phyloP scores from a whole-genome alignment of 2,888 invertebrate genomes.

The Orthosia cruda region DNA sequence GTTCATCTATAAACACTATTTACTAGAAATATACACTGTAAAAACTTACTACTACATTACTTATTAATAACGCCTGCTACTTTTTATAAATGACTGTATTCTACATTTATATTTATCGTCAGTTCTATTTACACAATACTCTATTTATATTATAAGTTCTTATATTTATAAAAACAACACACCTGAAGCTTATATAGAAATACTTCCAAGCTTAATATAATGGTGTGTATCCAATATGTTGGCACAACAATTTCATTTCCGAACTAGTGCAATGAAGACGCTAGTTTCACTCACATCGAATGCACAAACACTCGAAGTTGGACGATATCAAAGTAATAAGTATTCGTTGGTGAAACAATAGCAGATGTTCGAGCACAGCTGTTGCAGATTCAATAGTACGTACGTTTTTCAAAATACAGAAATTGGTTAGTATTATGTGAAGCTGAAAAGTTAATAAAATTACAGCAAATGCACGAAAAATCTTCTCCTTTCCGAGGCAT shows the following conservation, averaged over 20 bases:
- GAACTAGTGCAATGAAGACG: conserved; percentile 18
- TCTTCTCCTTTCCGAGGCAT: no score
- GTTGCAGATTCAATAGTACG: neutral
- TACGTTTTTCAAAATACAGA: neutral
- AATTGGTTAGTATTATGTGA: neutral
- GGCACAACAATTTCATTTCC: conserved; percentile 11
- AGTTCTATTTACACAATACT: neutral
- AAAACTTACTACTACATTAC: neutral
- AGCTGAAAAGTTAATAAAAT: no score
- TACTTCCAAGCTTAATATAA: neutral
- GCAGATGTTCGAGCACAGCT: conserved; percentile 10
- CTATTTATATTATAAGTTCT: neutral
- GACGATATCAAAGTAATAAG: conserved; percentile 1
- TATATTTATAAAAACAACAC: neutral
- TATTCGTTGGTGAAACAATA: conserved; percentile 10
- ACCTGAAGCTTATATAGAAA: neutral
- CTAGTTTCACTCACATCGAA: conserved; percentile 20
- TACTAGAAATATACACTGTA: neutral
- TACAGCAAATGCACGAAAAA: no score
- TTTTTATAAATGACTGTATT: neutral
- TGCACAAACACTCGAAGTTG: conserved; percentile 28
- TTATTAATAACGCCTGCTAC: neutral
- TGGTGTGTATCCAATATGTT: neutral
- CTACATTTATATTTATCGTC: neutral
- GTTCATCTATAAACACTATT: neutral